Percentiles rank a stretch among this genome's conserved stretches.
phyloP scores from a whole-genome alignment of 2,888 invertebrate genomes.

The Brachylomia viminalis region DNA sequence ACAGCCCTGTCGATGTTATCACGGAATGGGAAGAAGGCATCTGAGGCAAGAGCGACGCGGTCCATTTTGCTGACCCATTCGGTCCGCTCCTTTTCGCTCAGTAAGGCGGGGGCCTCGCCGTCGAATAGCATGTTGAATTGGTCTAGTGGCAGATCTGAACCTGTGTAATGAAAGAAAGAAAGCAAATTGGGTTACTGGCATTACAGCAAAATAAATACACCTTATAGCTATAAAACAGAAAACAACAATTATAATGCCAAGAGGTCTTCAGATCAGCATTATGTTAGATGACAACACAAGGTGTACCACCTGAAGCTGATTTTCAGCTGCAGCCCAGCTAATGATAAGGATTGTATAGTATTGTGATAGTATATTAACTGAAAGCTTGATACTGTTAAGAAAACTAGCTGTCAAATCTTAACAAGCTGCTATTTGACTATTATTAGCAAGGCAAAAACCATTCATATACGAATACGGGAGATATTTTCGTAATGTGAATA shows the following conservation, averaged over 20 bases:
- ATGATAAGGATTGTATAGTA: too few relatives aligned
- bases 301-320: too few relatives aligned
- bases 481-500: too few relatives aligned
- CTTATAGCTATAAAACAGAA: too few relatives aligned
- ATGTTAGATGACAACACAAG: too few relatives aligned
- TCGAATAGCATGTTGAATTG: conserved; percentile 95
- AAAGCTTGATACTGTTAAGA: not conserved
- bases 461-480: not conserved
- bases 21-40: conserved; percentile 99
- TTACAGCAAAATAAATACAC: too few relatives aligned
- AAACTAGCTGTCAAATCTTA: not conserved
- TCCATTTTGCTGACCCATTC: conserved; percentile 93
- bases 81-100: conserved; percentile 92
- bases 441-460: not conserved
- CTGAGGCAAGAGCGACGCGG: conserved; percentile 97
- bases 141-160: conserved; percentile 95
- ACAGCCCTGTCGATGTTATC: conserved; percentile 98
- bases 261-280: too few relatives aligned
- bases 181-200: too few relatives aligned
- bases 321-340: not conserved
- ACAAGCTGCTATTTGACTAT: not conserved
- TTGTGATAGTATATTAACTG: too few relatives aligned
- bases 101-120: conserved; percentile 90
- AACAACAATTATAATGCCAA: too few relatives aligned
- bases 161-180: conserved; percentile 81